These are phyloP conservation scores for Gasterosteus nipponicus DNA, from an alignment of 2,113 vertebrate genomes.

Conservation along the genomic window DNA sequence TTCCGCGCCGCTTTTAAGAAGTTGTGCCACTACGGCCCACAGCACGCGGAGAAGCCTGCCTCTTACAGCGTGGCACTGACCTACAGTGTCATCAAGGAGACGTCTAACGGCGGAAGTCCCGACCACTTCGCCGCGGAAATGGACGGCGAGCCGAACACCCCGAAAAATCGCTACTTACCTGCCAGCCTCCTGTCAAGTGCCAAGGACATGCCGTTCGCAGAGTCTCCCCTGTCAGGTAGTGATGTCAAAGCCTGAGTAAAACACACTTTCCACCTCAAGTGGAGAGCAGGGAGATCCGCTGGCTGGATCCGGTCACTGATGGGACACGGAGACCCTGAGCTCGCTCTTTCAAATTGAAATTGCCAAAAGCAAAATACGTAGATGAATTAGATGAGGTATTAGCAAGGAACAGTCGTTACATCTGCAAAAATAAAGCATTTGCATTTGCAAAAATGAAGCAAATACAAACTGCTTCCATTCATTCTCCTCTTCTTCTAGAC, in stretches of 20 bases:
- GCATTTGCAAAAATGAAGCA: background rate
- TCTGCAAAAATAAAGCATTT: background rate
- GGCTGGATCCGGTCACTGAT: slow-evolving; percentile 20
- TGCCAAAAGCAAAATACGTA: background rate
- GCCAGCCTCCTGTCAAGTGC: slow-evolving; percentile 74
- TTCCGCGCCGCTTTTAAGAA: slow-evolving; percentile 94
- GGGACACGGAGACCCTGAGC: background rate
- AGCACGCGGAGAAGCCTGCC: slow-evolving; percentile 83
- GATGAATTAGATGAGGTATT: slow-evolving; percentile 6
- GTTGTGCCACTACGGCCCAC: slow-evolving; percentile 88
- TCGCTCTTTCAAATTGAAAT: background rate
- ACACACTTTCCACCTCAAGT: background rate
- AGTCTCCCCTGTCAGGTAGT: slow-evolving; percentile 79
- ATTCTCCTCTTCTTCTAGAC: background rate
- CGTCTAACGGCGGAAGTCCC: slow-evolving; percentile 84
- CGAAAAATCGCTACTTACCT: slow-evolving; percentile 82
- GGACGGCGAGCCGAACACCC: slow-evolving; percentile 81
- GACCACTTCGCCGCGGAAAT: slow-evolving; percentile 91
- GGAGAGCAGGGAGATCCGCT: slow-evolving; percentile 8
- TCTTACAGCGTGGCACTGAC: slow-evolving; percentile 87
- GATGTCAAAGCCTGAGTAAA: slow-evolving; percentile 70
- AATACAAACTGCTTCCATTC: background rate
- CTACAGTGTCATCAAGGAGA: slow-evolving; percentile 91
- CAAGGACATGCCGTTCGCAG: slow-evolving; percentile 81
- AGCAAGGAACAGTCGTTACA: background rate